Evolutionary conservation across 1,140 invertebrate genomes (phyloP), one percentile per base, ranked within the genome.

Genomic region (Drosophila aff.): DNA sequence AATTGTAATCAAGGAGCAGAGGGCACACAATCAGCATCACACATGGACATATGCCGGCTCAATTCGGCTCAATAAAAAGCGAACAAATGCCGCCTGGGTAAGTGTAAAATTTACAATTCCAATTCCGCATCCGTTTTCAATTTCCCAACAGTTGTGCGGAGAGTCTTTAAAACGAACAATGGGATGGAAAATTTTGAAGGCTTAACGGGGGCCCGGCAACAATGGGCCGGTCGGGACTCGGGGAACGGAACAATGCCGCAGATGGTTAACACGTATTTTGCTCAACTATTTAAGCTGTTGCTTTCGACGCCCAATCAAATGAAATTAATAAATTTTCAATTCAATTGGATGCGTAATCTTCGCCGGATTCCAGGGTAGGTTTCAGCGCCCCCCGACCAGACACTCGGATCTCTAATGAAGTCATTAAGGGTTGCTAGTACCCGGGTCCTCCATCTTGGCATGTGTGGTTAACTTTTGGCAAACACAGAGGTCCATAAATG

Each of bases 51-150:
- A 89, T 87, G 83, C 69, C 64, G 28, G 67, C 84, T 43, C 69
- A 87, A 87, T 89, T 75, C 74, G 68, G 77, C 60, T 75, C 81
- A 87, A 87, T 87, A 87, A 87, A 87, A 89, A 49, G 43, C 68
- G 79, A 89, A 76, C 82, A 84, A 89, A 90, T 90, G 82, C 74
- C 64, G 49, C 65, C 46, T 81, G 78, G 83, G 83, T 90, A 81
- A 89, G 84, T 89, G 85, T 90, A 72, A 79, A 89, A 89, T 89
- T 89, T 89, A 89, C 84, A 89, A 89, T 89, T 89, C 84, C 85
- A 84, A 90, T 90, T 86, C 53, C 50, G 65, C 43, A 59, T 69
- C 65, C 69, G 69, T 36, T 72, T 74, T 52, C 55, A 61, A 50
- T 76, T 86, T 89, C 40, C 82, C 68, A 79, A 73, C 85, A 89